Evolutionary conservation across 2,888 invertebrate species (phyloP).

Genomic region (Leistus spinibarbis): DNA sequence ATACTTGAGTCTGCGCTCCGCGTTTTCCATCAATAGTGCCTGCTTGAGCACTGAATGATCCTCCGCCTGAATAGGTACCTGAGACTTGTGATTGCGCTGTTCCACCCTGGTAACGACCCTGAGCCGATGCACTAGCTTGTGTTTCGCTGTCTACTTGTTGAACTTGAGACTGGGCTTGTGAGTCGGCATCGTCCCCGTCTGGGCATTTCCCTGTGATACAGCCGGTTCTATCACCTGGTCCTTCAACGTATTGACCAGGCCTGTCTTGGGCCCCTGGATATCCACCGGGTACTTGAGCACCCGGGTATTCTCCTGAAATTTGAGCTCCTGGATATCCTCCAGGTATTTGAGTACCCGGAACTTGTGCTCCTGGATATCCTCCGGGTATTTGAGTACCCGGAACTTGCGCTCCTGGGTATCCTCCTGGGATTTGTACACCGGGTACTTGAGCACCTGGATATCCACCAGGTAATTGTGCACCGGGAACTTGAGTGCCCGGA

Average conservation of each 20-base stretch:
- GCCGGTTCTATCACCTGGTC: conserved; percentile 12
- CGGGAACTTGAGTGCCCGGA: conserved; percentile 30
- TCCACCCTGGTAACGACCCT: conserved; percentile 76
- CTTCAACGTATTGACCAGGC: conserved; percentile 18
- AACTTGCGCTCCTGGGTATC: conserved; percentile 38
- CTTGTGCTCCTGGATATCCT: background rate
- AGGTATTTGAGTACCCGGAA: background rate
- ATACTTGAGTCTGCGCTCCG: conserved; percentile 72
- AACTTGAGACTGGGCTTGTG: conserved; percentile 74
- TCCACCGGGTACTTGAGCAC: conserved; percentile 35
- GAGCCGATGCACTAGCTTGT: conserved; percentile 76
- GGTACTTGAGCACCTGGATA: conserved; percentile 38
- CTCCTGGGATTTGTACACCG: conserved; percentile 29
- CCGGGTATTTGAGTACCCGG: conserved; percentile 11
- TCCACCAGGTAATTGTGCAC: conserved; percentile 35
- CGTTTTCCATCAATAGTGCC: conserved; percentile 77
- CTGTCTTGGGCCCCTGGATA: conserved; percentile 35
- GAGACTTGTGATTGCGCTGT: conserved; percentile 83
- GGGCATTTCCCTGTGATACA: conserved; percentile 39
- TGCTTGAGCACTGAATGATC: conserved; percentile 83
- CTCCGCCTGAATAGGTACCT: conserved; percentile 77
- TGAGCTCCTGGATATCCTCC: conserved; percentile 25
- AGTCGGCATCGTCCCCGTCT: conserved; percentile 67
- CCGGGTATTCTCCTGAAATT: conserved; percentile 33
- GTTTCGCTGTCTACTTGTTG: conserved; percentile 66